Base-by-base conservation (phyloP, 2,888 invertebrate species). In the Neoaliturus tenellus region DNA sequence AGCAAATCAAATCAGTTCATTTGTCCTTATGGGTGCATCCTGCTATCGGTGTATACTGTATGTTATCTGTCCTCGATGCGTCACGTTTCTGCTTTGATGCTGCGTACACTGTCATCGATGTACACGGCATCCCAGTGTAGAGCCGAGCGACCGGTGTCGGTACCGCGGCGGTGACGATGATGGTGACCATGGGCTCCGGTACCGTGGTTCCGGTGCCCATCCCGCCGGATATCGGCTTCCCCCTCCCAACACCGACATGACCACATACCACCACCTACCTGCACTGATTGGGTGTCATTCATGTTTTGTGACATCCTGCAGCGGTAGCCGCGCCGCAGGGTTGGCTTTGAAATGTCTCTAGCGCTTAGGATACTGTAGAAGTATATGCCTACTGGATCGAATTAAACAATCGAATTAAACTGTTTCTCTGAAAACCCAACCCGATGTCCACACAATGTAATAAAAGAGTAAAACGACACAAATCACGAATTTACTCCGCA, bases 261-360 rank as follows among this genome's bases (percentile, higher is more conserved):
- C 20, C 62, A 31, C 62, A 3, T 3, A 0, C 6, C 28, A 31
- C 62, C 62, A 31, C 62, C 62, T 62, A 62, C 28, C 62, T 62
- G 31, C 62, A 62, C 62, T 62, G 62, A 62, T 62, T 62, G 62
- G 62, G 62, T 62, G 62, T 62, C 62, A 62, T 62, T 62, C 62
- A 28, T 62, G 62, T 14, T 31, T 62, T 62, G 62, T 62, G 51
- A 23, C 10, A 23, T 51, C 51, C 3, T 51, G 20, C 51, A 23
- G 51, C 12, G 6, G 12, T 3, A 14, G 14, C 39, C 39, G 39
- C n/a, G n/a, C n/a, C n/a, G 17, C 44, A 44, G 14, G 44, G 44
- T 44, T 3, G 44, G 44, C 14, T 12, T 44, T 44, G 44, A 44
- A n/a, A n/a, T n/a, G n/a, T n/a, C n/a, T n/a, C n/a, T n/a, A n/a